Base-by-base conservation (phyloP, 2,888 invertebrate species). In the Agapetus fuscipes region DNA sequence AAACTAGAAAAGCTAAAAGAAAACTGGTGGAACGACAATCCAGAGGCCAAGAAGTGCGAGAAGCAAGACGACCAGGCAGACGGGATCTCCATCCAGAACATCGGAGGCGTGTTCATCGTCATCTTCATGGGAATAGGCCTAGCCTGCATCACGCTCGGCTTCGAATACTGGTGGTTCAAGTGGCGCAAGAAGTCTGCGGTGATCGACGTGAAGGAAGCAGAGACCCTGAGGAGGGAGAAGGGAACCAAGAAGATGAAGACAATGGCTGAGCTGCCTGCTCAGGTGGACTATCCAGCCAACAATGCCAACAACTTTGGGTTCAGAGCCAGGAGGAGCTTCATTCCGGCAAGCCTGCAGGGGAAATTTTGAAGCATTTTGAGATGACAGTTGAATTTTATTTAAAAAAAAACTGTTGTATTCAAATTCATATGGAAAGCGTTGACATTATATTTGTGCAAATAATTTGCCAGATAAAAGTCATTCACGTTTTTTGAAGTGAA, bases 31-130 rank as follows among this genome's bases (percentile, higher is more conserved):
- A 85, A 80, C 52, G 80, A 83, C 47, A 93, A 93, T 54, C 83
- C 82, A 0, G 75, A 78, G 5, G 78, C 77, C 24, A 76, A 77
- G 52, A 74, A 76, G 45, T 91, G 91, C 53, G 86, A 88, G 51
- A 83, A 86, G 50, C 83, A 87, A 37, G 89, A 91, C 55, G 88
- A 93, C 56, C 91, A 95, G 56, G 88, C 88, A 3, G 96, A 95
- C 56, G 97, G 97, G 33, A 97, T 97, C 56, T 94, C 93, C 43
- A 95, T 97, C 44, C 84, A 93, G 56, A 97, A 97, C 59, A 97
- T 97, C 50, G 96, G 94, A 31, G 96, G 96, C 1, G 96, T 97
- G 0, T 97, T 97, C 59, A 91, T 97, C 37, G 94, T 97, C 0
- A 95, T 97, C 48, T 89, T 95, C 55, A 91, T 94, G 51, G 95